Base-by-base conservation (phyloP, 2,888 invertebrate genomes). In the Thecophora atra region DNA sequence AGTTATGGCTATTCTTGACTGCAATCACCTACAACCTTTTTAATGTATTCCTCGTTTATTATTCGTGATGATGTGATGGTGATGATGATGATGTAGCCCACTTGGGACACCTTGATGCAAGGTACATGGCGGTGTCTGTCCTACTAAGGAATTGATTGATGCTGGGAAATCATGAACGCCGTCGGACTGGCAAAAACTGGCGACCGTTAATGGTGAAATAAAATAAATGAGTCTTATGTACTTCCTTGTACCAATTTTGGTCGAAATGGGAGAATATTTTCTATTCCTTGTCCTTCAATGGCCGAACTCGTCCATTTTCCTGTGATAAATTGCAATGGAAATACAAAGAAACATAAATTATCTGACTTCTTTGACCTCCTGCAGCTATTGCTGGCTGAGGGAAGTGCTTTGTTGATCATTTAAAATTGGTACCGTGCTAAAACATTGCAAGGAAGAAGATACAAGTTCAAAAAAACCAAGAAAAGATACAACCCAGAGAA, bases 291-390 rank as follows among this genome's bases (percentile, higher is more conserved):
- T 8, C 58, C 26, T 4, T 58, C 28, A 13, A 24, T 15, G 58
- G 15, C 24, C 17, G 15, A 21, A 19, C 21, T 13, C 21, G 1
- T 24, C 51, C 70, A 62, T 24, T 30, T 70, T n/a, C 7, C n/a
- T 51, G 51, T 62, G 62, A 70, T 70, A 70, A 70, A 62, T 70
- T 70, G 62, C 62, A 62, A 44, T 70, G 11, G n/a, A 69, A 26
- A 47, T 60, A 60, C 58, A 58, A 58, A 44, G 60, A n/a, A 58
- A 58, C 69, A 69, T 69, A 60, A 69, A 69, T 69, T 47, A 60
- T 60, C 42, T n/a, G 6, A 47, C 28, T 60, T 47, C n/a, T 21
- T 47, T 28, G n/a, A 54, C 54, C 11, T 11, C 62, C 37, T 26
- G 60, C 37, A 65, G 65, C 3, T 8, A n/a, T 21, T 6, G 15